phyloP scores from a whole-genome alignment of 2,113 vertebrate genomes.

The Ptychochromis oligacanthus region DNA sequence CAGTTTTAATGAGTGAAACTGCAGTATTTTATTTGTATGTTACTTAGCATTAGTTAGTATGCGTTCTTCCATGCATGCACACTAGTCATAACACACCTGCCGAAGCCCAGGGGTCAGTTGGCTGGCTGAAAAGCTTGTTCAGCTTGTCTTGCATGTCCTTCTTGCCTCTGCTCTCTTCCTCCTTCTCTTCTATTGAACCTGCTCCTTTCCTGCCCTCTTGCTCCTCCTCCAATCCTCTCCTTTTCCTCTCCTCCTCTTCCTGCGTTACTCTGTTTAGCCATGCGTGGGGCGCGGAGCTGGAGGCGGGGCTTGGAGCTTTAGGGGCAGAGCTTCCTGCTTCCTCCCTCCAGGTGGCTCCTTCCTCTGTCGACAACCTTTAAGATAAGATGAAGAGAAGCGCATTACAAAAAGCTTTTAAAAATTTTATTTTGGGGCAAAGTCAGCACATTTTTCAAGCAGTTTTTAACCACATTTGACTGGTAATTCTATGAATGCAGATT shows the following conservation, averaged over 20 bases:
- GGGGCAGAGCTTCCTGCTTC: slow-evolving; percentile 47
- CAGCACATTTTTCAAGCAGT: not conserved
- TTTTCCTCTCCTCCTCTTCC: slow-evolving; percentile 83
- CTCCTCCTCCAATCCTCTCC: slow-evolving; percentile 82
- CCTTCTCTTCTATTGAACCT: slow-evolving; percentile 57
- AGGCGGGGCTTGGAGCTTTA: slow-evolving; percentile 45
- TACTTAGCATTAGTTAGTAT: not conserved
- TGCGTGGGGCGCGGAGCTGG: slow-evolving; percentile 65
- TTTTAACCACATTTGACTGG: not conserved
- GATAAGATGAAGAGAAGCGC: not conserved
- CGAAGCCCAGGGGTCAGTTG: slow-evolving; percentile 86
- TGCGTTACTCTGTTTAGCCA: slow-evolving; percentile 84
- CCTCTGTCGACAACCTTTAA: slow-evolving; percentile 68
- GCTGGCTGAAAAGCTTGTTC: slow-evolving; percentile 87
- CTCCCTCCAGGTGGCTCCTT: slow-evolving; percentile 70
- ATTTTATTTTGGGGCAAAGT: fast-evolving
- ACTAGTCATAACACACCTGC: slow-evolving; percentile 70
- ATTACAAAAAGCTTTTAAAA: not conserved
- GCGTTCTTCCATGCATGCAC: not conserved
- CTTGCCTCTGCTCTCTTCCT: slow-evolving; percentile 66
- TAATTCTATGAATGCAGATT: not conserved
- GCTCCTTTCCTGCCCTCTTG: slow-evolving; percentile 73
- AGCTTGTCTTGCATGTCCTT: slow-evolving; percentile 88
- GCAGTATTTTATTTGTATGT: not conserved
- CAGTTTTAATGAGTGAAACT: not conserved